Evolutionary conservation across 2,888 invertebrate species (phyloP), one percentile per base, ranked within the genome.

Genomic region (Athetis lepigone): DNA sequence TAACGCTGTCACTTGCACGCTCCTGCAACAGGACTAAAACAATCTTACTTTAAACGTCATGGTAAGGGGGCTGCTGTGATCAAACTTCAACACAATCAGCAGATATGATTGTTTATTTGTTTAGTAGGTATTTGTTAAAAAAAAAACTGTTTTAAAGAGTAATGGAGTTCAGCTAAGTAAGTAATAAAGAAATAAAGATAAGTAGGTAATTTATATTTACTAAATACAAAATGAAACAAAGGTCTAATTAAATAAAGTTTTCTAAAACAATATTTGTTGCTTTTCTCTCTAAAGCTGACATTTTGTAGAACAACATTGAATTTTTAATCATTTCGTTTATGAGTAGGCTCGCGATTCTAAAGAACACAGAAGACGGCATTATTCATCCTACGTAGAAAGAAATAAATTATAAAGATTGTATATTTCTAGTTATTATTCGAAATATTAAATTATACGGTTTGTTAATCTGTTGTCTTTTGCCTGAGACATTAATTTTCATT

Each of bases 241-340:
- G 13, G 9, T 43, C 36, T 70, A 29, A 63, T 43, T 70, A 19
- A 23, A n/a, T 59, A 23, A 23, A 18, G 69, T 77, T 80, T 77
- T 72, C 75, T 77, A 75, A 65, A 77, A 79, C 71, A 81, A 72
- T 73, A 42, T 71, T 65, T 37, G 40, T 23, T 9, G n/a, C 16
- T 73, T 71, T 76, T 19, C 67, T 58, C 60, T 72, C 70, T 62
- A 74, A 77, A 74, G 56, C 78, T 66, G 77, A 75, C 73, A 73
- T 75, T 81, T 67, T 66, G 49, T 73, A 50, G 63, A 73, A 73
- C 61, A 62, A 54, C 67, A 67, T 79, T 76, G 76, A 78, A 72
- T 75, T 76, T 82, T 81, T 80, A 74, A 76, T 77, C 55, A 71
- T 73, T 79, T 70, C 69, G 69, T 76, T 79, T 75, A 47, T 19